phyloP scores from a whole-genome alignment of 1,140 invertebrate species.

The Sitodiplosis mosellana region DNA sequence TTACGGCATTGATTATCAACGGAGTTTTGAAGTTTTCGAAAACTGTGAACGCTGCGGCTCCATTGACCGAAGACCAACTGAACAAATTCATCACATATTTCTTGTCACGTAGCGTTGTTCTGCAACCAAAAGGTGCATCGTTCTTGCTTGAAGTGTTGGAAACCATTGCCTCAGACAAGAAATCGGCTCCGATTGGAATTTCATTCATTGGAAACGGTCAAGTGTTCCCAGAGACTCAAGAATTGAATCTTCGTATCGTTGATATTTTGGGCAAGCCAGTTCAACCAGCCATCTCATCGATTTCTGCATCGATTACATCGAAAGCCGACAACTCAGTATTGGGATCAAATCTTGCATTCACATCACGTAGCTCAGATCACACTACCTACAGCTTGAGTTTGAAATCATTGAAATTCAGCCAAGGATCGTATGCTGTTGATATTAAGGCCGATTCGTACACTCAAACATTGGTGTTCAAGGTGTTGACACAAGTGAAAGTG shows the following conservation, averaged over 20 bases:
- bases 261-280: slow-evolving; percentile 69
- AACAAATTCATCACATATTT: slow-evolving; percentile 86
- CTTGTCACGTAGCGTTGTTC: slow-evolving; percentile 73
- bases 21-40: slow-evolving; percentile 15
- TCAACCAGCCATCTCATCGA: slow-evolving; percentile 13
- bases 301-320: slow-evolving; percentile 13
- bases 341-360: slow-evolving; percentile 15
- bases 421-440: slow-evolving; percentile 68
- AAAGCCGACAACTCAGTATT: slow-evolving; percentile 18
- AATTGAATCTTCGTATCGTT: slow-evolving; percentile 56
- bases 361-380: slow-evolving; percentile 26
- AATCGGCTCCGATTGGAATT: slow-evolving; percentile 49
- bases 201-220: slow-evolving; percentile 52
- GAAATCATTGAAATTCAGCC: slow-evolving; percentile 53
- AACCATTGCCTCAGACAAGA: slow-evolving; percentile 30
- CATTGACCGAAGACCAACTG: slow-evolving; percentile 56
- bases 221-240: slow-evolving; percentile 48
- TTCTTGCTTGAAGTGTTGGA: slow-evolving; percentile 62
- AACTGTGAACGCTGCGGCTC: slow-evolving; percentile 45
- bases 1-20: slow-evolving; percentile 29
- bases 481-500: slow-evolving; percentile 52
- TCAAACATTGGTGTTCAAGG: slow-evolving; percentile 47
- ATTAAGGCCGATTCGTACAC: slow-evolving; percentile 51
- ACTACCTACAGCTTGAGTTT: slow-evolving; percentile 66
- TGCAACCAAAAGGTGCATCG: slow-evolving; percentile 61